Evolutionary conservation across 2,888 invertebrate species (phyloP).

Genomic region (Corythucha ciliata): DNA sequence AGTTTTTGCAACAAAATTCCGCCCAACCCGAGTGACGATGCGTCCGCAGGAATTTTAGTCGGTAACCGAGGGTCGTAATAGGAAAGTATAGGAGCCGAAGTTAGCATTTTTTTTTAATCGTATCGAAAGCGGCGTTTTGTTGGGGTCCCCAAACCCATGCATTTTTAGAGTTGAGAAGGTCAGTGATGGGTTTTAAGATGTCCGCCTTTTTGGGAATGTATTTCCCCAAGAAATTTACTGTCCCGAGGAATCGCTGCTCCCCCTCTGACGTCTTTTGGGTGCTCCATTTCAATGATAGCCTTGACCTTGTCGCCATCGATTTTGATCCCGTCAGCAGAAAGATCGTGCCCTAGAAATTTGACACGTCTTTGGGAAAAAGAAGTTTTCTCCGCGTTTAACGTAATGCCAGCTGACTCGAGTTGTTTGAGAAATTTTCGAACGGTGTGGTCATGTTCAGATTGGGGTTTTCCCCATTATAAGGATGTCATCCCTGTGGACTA

Average conservation of each 20-base stretch:
- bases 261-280: conserved; percentile 17
- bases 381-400: conserved; percentile 32
- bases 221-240: conserved; percentile 15
- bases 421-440: conserved; percentile 5
- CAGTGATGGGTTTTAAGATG: conserved; percentile 18
- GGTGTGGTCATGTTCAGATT: conserved; percentile 29
- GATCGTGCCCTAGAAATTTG: conserved; percentile 31
- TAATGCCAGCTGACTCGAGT: conserved; percentile 20
- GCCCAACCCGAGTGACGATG: neutral
- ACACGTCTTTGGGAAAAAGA: conserved; percentile 29
- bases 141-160: conserved; percentile 4
- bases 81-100: neutral
- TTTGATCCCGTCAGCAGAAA: conserved; percentile 26
- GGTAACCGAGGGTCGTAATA: neutral
- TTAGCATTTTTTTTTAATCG: conserved; percentile 8
- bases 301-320: conserved; percentile 21
- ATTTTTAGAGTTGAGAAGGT: conserved; percentile 17
- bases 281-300: conserved; percentile 21
- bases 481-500: conserved; percentile 34
- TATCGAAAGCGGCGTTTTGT: conserved; percentile 11
- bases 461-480: conserved; percentile 29
- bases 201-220: conserved; percentile 23
- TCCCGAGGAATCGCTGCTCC: conserved; percentile 23
- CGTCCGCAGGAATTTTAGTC: neutral
- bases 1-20: conserved; percentile 3